Base-by-base conservation (phyloP, 2,113 vertebrate genomes). In the Pyxicephalus adspersus region DNA sequence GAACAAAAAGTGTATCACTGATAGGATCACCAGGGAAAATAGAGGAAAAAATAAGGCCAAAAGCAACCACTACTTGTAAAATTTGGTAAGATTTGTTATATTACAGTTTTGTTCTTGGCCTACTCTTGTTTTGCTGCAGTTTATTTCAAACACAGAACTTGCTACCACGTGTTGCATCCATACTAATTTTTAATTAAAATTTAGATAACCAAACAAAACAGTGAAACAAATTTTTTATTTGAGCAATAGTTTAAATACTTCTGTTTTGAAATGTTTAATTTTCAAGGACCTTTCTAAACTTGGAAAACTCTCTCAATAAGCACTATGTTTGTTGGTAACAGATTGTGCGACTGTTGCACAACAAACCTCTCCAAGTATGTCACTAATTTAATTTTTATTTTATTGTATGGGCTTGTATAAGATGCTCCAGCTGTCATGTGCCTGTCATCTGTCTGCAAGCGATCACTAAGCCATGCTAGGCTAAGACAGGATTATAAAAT, bases 401-500 rank as follows among this genome's bases (percentile, higher is more conserved):
- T 93, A 90, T 91, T 91, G 90, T 91, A 87, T 88, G 88, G 86
- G 83, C 87, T 91, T 85, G 89, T 90, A 83, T 88, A 89, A 91
- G 91, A 91, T 90, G 88, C 91, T 88, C 91, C 94, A 94, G 92
- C 93, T 94, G 94, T 94, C 94, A 90, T 88, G 88, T 89, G 87
- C 89, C 91, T 91, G 76, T 93, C 93, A 94, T 91, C 92, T 94
- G 92, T 94, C 90, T 89, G 89, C 88, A 89, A 92, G 92, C 91
- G 89, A 88, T 92, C 91, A 92, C 91, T 93, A 94, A 92, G 89
- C 92, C 92, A 90, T 92, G 92, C 92, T 91, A 91, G 91, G 92
- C 94, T 94, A 93, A 95, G 93, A 93, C 93, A 92, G 94, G 94
- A 95, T 95, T 95, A 95, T 90, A 90, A 89, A 92, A 93, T 89